Evolutionary conservation across 2,113 vertebrate genomes (phyloP), one percentile per base, ranked within the genome.

Genomic region (Lipotes vexillifer): DNA sequence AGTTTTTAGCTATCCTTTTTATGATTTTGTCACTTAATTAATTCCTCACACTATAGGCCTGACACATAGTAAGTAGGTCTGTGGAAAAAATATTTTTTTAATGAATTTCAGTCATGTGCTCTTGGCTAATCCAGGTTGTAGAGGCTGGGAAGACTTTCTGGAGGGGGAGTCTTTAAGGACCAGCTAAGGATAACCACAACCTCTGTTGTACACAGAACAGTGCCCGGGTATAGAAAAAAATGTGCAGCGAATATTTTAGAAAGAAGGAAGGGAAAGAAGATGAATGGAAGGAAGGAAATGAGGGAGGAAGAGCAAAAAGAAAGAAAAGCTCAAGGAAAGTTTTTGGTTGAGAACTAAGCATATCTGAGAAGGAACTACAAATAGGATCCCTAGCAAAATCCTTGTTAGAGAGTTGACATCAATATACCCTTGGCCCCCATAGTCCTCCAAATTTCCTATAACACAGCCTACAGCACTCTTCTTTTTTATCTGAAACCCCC

Each of bases 211-310:
- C n/a, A 57, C 21, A 71, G n/a, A n/a, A 61, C n/a, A 78, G 80
- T 13, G 25, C 25, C 80, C 41, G 13, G 33, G 12, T n/a, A 3
- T 17, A 80, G 33, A 86, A 71, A 85, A 20, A 25, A 57, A 49
- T 27, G 11, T 17, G 78, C n/a, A n/a, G 25, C 29, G 25, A 41
- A 12, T 44, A 2, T 44, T 84, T 83, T n/a, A 23, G 55, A 90
- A 68, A 46, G 12, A 72, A 59, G 17, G 0, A 33, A 33, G 3
- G 20, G 41, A 8, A 59, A 17, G 55, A 65, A 33, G 27, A 57
- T 23, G 20, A 13, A 8, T 2, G 8, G 6, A 2, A 6, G 27
- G n/a, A 36, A 44, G 18, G 14, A 9, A 20, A n/a, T 2, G 4
- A 63, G 36, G 68, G 9, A 46, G 2, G 10, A 18, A 75, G 46